phyloP scores from a whole-genome alignment of 2,113 vertebrate genomes.

The Calidris pugnax region DNA sequence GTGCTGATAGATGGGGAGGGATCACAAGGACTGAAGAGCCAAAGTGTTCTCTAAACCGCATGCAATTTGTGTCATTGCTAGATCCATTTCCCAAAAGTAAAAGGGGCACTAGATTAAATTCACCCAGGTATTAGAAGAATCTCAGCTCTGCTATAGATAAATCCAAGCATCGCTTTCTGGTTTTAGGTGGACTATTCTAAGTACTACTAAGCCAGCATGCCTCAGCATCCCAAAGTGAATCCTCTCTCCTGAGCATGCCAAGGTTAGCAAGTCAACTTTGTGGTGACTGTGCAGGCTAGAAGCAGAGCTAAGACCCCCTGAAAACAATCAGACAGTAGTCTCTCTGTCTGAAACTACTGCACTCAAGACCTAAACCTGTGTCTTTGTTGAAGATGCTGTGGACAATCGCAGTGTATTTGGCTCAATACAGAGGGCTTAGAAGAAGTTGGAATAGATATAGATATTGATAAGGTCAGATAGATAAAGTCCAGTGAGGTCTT shows the following conservation, averaged over 20 bases:
- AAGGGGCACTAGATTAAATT: not conserved
- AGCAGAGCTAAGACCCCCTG: not conserved
- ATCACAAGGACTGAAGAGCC: not conserved
- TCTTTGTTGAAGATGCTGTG: not conserved
- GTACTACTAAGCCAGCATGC: not conserved
- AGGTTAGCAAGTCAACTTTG: constrained; percentile 10
- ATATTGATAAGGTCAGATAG: not conserved
- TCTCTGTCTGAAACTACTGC: not conserved
- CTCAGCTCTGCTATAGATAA: constrained; percentile 12
- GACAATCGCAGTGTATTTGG: not conserved
- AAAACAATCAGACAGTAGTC: not conserved
- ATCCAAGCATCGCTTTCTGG: not conserved
- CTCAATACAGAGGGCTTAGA: not conserved
- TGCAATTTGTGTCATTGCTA: not conserved
- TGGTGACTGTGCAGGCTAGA: not conserved
- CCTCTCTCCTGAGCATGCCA: not conserved
- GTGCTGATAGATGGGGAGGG: not conserved
- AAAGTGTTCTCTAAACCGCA: not conserved
- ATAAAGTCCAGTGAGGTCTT: not conserved
- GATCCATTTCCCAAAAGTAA: not conserved
- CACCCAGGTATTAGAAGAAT: constrained; percentile 5
- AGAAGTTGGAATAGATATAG: not conserved
- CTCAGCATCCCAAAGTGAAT: constrained; percentile 3
- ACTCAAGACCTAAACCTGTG: not conserved
- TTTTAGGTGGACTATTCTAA: constrained; percentile 37